Base-by-base conservation (phyloP, 2,113 vertebrate genomes). In the Ifrita kowaldi region DNA sequence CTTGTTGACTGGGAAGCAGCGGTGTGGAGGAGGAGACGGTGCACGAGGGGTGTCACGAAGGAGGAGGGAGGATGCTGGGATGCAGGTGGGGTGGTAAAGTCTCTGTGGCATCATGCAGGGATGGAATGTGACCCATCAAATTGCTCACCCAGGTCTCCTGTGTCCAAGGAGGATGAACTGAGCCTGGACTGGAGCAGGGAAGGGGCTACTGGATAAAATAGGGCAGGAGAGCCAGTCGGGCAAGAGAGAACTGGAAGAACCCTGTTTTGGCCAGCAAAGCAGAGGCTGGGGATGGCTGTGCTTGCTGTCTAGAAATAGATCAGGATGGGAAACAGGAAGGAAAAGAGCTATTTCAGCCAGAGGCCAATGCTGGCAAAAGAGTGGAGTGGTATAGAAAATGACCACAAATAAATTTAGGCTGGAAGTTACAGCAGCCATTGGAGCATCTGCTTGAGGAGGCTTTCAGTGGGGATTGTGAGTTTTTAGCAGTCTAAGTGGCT, bases 401-500 rank as follows among this genome's bases (percentile, higher is more conserved):
- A 65, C 86, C 64, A n/a, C 33, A 67, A 89, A 86, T 90, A 85
- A 83, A 73, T 93, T 63, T 47, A 84, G 64, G 37, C 80, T 93
- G 83, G 55, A 64, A 88, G 56, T 63, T 73, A 53, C 55, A 73
- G 56, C 55, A 78, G 24, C 47, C 50, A 28, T 67, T 84, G 78
- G 30, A 77, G 14, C 17, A 26, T 65, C 55, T 42, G 49, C 50
- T 41, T 32, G 84, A 91, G 84, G 50, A 78, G 18, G 52, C 16
- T 88, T 95, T 71, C 63, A 62, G 67, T 42, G 39, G 55, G 35
- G 50, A 52, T 9, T 57, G 28, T 22, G 57, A 65, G 23, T 3
- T 89, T 74, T 63, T 56, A 64, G 37, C 24, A 86, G 22, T 30
- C 3, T 1, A 13, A 63, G n/a, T 2, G 1, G 56, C 47, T 3